Conservation (phyloP, 2,113 vertebrate species). For the Channa argus region DNA sequence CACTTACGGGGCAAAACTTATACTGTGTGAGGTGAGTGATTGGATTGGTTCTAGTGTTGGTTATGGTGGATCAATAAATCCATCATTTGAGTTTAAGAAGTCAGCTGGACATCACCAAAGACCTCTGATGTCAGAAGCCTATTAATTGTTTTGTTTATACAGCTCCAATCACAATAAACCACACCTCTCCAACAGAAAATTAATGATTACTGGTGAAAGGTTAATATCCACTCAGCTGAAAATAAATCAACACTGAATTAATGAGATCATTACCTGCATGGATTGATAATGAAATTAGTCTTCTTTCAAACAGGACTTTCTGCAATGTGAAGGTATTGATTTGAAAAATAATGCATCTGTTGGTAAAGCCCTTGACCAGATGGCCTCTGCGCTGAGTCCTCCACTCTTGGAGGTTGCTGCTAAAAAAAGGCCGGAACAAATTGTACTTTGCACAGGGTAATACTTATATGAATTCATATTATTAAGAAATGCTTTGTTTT, state of each 20-base stretch:
- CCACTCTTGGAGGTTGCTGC: conserved; percentile 37
- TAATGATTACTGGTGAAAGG: conserved; percentile 84
- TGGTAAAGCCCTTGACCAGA: conserved; percentile 69
- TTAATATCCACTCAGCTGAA: conserved; percentile 86
- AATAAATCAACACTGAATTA: conserved; percentile 85
- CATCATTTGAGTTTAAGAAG: conserved; percentile 64
- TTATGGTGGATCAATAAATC: conserved; percentile 56
- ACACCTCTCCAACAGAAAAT: conserved; percentile 81
- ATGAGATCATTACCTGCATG: conserved; percentile 84
- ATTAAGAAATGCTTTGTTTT: not conserved
- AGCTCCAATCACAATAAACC: conserved; percentile 73
- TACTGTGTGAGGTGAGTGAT: conserved; percentile 46
- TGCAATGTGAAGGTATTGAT: conserved; percentile 73
- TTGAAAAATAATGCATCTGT: conserved; percentile 73
- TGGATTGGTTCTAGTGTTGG: conserved; percentile 34
- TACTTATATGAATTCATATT: no score
- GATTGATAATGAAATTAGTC: conserved; percentile 83
- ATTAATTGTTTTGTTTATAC: conserved; percentile 79
- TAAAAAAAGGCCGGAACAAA: not conserved
- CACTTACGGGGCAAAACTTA: conserved; percentile 50
- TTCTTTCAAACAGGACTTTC: conserved; percentile 68
- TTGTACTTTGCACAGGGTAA: not conserved
- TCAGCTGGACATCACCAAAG: conserved; percentile 63
- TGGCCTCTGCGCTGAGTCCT: conserved; percentile 32
- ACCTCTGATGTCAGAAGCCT: conserved; percentile 58